phyloP scores from a whole-genome alignment of 2,797 vertebrate species.

The Melanogrammus aeglefinus region DNA sequence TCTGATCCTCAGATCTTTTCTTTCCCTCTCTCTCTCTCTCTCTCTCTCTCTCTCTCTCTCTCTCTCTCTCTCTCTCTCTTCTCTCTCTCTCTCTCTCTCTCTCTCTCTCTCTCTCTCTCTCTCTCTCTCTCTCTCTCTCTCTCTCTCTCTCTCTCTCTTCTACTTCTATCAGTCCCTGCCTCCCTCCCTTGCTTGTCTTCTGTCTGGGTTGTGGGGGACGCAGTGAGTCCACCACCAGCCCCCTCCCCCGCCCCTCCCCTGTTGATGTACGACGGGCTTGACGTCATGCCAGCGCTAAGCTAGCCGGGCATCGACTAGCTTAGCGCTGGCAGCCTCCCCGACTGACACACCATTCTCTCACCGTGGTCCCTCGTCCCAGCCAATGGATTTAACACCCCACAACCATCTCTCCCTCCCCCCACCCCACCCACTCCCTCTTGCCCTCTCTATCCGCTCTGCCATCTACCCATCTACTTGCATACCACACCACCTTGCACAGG shows the following conservation, averaged over 20 bases:
- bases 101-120: conserved; percentile 12
- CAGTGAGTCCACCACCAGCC: conserved; percentile 21
- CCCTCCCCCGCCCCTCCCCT: conserved; percentile 48
- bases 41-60: too few relatives aligned
- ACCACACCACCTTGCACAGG: background rate
- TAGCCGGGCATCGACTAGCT: conserved; percentile 42
- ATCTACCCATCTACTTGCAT: background rate
- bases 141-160: conserved; percentile 24
- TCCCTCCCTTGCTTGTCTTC: conserved; percentile 15
- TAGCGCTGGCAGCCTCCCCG: conserved; percentile 45
- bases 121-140: too few relatives aligned
- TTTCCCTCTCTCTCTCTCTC: too few relatives aligned
- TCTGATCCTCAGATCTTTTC: too few relatives aligned
- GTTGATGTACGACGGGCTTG: conserved; percentile 60
- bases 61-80: too few relatives aligned
- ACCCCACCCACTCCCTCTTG: background rate
- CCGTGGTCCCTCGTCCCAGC: conserved; percentile 27
- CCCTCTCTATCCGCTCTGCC: conserved; percentile 8
- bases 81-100: background rate
- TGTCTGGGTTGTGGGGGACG: conserved; percentile 34
- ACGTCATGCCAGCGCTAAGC: conserved; percentile 62
- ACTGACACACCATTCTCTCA: conserved; percentile 26
- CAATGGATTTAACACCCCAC: conserved; percentile 27
- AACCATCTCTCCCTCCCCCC: conserved; percentile 12
- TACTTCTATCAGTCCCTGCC: conserved; percentile 5